A percentile compares a stretch with the other conserved stretches of the same genome.
Evolutionary conservation across 2,797 vertebrate species (phyloP).

Genomic region (Peromyscus aztecus): DNA sequence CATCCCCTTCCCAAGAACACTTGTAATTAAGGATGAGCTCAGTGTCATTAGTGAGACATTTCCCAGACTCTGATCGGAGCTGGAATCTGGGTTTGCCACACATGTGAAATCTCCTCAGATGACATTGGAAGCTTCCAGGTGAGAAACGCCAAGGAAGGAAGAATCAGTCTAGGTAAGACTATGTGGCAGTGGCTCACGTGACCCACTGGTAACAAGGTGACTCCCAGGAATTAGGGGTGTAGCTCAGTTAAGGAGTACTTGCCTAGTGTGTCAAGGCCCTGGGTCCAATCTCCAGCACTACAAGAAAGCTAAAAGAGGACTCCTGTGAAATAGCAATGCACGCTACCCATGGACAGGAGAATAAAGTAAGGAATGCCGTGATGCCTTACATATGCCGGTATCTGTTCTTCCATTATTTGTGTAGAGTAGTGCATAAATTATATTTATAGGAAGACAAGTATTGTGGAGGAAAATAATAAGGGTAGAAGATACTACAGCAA

Average conservation of each 20-base stretch:
- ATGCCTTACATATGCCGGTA: neutral
- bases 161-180: neutral
- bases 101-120: neutral
- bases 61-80: neutral
- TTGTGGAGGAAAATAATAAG: neutral
- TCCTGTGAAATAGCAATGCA: neutral
- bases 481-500: neutral
- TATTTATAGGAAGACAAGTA: neutral
- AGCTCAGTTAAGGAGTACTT: neutral
- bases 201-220: neutral
- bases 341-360: neutral
- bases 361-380: neutral
- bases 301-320: neutral
- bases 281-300: neutral
- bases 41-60: neutral
- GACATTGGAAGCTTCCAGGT: neutral
- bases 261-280: neutral
- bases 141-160: neutral
- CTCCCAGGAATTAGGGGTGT: neutral
- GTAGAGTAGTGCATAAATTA: neutral
- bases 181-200: neutral
- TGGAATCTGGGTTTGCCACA: neutral
- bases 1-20: neutral
- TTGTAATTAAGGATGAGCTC: neutral
- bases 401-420: slow-evolving; percentile 5